Evolutionary conservation across 2,888 invertebrate genomes (phyloP).

Genomic region (Onthophagus sagittarius): DNA sequence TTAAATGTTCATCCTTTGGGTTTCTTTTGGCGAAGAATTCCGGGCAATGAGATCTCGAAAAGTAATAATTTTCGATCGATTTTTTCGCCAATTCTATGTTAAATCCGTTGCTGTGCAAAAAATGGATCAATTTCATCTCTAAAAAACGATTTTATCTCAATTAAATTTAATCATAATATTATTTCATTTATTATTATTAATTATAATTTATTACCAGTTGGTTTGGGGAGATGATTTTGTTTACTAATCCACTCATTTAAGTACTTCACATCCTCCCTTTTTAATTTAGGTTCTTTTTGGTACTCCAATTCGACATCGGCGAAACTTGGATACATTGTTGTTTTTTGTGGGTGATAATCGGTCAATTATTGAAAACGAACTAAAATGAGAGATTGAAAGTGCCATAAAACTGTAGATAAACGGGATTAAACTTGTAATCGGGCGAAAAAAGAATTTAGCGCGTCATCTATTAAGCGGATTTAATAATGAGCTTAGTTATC

Average conservation of each 20-base stretch:
- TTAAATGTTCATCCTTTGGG: neutral
- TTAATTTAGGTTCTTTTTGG: neutral
- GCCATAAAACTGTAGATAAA: too few species aligned
- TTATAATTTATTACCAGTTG: neutral
- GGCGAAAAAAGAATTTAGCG: too few species aligned
- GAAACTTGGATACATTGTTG: neutral
- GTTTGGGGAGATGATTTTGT: neutral
- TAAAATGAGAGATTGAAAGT: too few species aligned
- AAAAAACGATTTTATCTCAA: too few species aligned
- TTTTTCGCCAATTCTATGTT: slow-evolving; percentile 44
- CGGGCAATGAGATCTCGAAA: slow-evolving; percentile 34
- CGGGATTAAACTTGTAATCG: too few species aligned
- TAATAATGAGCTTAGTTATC: too few species aligned
- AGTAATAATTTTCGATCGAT: slow-evolving; percentile 37
- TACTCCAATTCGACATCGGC: neutral
- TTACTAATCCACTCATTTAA: neutral
- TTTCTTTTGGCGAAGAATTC: slow-evolving; percentile 35
- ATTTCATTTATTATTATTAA: too few species aligned
- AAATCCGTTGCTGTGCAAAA: slow-evolving; percentile 65
- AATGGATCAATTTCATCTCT: slow-evolving; percentile 50
- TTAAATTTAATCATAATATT: too few species aligned
- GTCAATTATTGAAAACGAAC: too few species aligned
- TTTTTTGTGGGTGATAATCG: too few species aligned
- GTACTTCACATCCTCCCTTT: neutral
- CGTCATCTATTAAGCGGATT: too few species aligned